Evolutionary conservation across 2,113 vertebrate species (phyloP).

Genomic region (Vicugna pacos): DNA sequence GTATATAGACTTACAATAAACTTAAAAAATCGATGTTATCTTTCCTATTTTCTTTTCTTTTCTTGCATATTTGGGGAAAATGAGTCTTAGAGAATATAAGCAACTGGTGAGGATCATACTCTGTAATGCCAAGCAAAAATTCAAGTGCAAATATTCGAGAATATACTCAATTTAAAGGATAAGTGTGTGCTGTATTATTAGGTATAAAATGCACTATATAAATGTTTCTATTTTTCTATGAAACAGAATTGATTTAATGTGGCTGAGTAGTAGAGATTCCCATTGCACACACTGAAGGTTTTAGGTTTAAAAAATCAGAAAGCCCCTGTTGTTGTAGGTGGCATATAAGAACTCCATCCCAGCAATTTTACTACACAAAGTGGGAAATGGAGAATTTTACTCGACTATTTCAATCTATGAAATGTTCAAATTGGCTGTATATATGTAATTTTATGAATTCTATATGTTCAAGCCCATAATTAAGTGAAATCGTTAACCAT

Average conservation of each 20-base stretch:
- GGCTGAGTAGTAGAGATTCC: background rate
- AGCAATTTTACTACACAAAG: background rate
- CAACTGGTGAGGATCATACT: background rate
- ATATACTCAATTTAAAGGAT: background rate
- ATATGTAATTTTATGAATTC: background rate
- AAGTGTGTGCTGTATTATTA: background rate
- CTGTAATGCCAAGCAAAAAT: background rate
- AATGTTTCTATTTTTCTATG: background rate
- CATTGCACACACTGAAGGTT: background rate
- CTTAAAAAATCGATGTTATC: background rate
- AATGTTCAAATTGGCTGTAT: background rate
- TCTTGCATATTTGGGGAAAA: conserved; percentile 12
- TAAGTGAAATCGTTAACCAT: background rate
- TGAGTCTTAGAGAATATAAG: background rate
- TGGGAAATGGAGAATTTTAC: background rate
- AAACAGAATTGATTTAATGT: background rate
- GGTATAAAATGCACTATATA: background rate
- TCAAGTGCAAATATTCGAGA: background rate
- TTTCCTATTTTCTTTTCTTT: background rate
- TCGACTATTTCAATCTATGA: background rate
- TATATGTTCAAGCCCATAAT: background rate
- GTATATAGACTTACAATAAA: background rate
- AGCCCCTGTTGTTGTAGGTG: background rate
- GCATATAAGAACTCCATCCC: background rate
- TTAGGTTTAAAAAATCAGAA: background rate